Base-by-base conservation (phyloP, 1,140 invertebrate species). In the Tribolium madens region DNA sequence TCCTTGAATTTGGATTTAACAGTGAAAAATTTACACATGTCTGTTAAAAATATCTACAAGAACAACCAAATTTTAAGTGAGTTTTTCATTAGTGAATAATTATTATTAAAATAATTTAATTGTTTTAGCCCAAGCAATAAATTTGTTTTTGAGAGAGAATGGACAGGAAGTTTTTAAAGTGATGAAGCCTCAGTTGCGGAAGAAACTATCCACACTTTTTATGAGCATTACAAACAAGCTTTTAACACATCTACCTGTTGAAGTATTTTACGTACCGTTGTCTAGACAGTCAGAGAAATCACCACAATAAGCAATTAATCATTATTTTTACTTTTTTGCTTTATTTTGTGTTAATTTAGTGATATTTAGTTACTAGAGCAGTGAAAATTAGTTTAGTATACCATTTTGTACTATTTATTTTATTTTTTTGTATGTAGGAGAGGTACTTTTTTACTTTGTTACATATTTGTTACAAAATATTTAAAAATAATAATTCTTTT, bases 41-140 rank as follows among this genome's bases (percentile, higher is more conserved):
- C 86, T 72, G 92, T 93, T 4, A 89, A 88, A 33, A 91, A 90
- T 77, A 89, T 91, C 48, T 92, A 90, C 80, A 92, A 90, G 78
- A 92, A 92, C 79, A 93, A 92, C 83, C 87, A 89, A 76, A 92
- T 93, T 81, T 85, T 93, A 42, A 90, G 92, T 93, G 85, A 90
- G 91, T 89, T 26, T n/a, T n/a, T n/a, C n/a, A n/a, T n/a, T n/a
- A n/a, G n/a, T n/a, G n/a, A n/a, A n/a, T n/a, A n/a, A n/a, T n/a
- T n/a, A n/a, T n/a, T n/a, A n/a, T n/a, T n/a, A n/a, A n/a, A n/a
- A n/a, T n/a, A n/a, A n/a, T n/a, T n/a, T n/a, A n/a, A n/a, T 46
- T 7, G 33, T 88, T 89, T 13, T 81, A 93, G 92, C 89, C 75
- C 91, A 93, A 85, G 92, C 92, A 10, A 93, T 90, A 0, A 93